Evolutionary conservation across 2,888 invertebrate genomes (phyloP), one percentile per base, ranked within the genome.

Genomic region (Torymus tubicola): DNA sequence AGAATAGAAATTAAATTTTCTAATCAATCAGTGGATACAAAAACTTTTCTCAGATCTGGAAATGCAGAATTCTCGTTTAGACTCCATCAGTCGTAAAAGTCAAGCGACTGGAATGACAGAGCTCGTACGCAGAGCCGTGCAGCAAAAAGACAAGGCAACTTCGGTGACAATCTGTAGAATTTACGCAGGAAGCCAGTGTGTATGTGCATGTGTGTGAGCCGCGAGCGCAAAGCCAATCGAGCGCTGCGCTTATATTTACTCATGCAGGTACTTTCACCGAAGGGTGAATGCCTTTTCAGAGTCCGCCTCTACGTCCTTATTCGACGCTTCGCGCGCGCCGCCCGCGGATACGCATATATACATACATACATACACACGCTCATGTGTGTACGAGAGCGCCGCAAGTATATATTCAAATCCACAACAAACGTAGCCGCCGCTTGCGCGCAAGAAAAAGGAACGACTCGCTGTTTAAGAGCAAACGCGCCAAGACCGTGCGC

Each of bases 201-300:
- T 21, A 2, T 21, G 21, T 21, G 21, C 2, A 2, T 21, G 21
- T 21, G 21, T 64, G 53, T 18, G 24, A 42, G 55, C 63, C n/a
- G 16, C 42, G 42, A 42, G 18, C 18, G 71, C 77, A 65, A 1
- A 42, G 8, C 72, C 76, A 55, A 31, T 14, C 16, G 42, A 42
- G 42, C 42, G 42, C 42, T 42, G 64, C 42, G 24, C 21, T 60
- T 55, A 21, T 69, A 58, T 80, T 64, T 81, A 79, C 79, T 72
- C 81, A 76, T 81, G 75, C 67, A 84, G 85, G 84, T 85, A 88
- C 87, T 88, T 88, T 88, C 87, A 87, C 87, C 86, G 11, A 85
- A 87, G 86, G 88, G 88, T 88, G 86, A 88, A 87, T 86, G 87
- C 84, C 87, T 87, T 85, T 85, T 85, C 81, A 79, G 53, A 63